Evolutionary conservation across 2,113 vertebrate species (phyloP).

Genomic region (Pterophyllum scalare): DNA sequence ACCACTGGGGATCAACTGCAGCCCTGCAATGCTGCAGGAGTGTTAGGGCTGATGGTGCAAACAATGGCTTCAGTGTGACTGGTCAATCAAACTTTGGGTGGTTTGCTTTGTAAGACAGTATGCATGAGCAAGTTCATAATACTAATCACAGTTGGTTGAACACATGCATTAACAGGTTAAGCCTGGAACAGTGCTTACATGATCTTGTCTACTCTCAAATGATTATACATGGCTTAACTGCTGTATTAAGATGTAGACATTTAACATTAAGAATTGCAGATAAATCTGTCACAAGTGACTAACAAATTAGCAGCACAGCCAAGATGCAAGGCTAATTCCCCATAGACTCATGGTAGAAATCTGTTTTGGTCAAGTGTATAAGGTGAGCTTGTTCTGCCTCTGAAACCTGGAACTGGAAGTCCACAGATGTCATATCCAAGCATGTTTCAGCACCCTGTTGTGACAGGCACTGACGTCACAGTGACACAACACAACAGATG

Average conservation of each 20-base stretch:
- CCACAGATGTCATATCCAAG: constrained; percentile 35
- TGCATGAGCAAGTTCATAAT: not conserved
- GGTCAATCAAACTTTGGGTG: too few relatives aligned
- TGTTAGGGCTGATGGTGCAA: not conserved
- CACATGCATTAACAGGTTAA: not conserved
- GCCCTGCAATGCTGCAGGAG: not conserved
- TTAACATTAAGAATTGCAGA: not conserved
- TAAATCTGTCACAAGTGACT: not conserved
- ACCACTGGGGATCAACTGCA: not conserved
- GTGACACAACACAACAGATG: constrained; percentile 67
- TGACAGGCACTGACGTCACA: constrained; percentile 66
- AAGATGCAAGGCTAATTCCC: not conserved
- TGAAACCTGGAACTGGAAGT: constrained; percentile 1
- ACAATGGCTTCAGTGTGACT: too few relatives aligned
- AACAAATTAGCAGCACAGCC: not conserved
- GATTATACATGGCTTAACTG: not conserved
- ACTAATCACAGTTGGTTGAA: not conserved
- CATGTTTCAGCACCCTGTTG: constrained; percentile 49
- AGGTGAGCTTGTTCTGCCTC: not conserved
- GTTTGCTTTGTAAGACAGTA: not conserved
- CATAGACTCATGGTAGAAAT: not conserved
- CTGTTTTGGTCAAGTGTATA: not conserved
- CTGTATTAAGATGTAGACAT: not conserved
- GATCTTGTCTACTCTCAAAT: not conserved
- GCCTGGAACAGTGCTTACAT: not conserved